A percentile compares a stretch with the other conserved stretches of the same genome.
Conservation (phyloP, 2,888 invertebrate species). For the Eueremaeus valkanovi region DNA sequence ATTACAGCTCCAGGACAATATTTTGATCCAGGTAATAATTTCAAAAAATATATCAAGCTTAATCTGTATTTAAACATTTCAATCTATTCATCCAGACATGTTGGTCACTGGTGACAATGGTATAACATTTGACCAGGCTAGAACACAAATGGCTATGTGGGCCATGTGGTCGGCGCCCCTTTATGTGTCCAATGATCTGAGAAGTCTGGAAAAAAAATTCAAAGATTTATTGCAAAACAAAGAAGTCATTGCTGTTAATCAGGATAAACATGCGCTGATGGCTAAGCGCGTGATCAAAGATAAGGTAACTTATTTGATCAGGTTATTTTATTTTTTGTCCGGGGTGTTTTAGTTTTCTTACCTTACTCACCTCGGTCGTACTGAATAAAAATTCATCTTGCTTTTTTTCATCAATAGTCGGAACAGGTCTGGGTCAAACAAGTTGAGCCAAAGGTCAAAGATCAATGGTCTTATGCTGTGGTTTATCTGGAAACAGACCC, state of each 20-base stretch:
- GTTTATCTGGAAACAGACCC: conserved; percentile 8
- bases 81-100: background rate
- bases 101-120: conserved; percentile 91
- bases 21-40: conserved; percentile 39
- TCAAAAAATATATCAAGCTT: background rate
- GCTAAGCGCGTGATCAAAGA: conserved; percentile 62
- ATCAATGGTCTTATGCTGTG: conserved; percentile 25
- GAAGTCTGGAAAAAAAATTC: conserved; percentile 80
- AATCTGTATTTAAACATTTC: background rate
- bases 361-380: no score
- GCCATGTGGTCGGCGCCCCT: conserved; percentile 89
- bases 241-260: conserved; percentile 87
- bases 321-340: background rate
- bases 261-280: conserved; percentile 86
- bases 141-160: conserved; percentile 96
- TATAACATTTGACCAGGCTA: conserved; percentile 86
- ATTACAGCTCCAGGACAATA: conserved; percentile 36
- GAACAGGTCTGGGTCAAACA: conserved; percentile 31
- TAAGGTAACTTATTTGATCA: background rate
- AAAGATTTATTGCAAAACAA: conserved; percentile 87
- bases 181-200: conserved; percentile 92
- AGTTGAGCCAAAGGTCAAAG: conserved; percentile 24
- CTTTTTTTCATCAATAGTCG: background rate
- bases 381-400: background rate
- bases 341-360: no score